phyloP scores from a whole-genome alignment of 2,888 invertebrate species.

The Pollenia griseotomentosa region DNA sequence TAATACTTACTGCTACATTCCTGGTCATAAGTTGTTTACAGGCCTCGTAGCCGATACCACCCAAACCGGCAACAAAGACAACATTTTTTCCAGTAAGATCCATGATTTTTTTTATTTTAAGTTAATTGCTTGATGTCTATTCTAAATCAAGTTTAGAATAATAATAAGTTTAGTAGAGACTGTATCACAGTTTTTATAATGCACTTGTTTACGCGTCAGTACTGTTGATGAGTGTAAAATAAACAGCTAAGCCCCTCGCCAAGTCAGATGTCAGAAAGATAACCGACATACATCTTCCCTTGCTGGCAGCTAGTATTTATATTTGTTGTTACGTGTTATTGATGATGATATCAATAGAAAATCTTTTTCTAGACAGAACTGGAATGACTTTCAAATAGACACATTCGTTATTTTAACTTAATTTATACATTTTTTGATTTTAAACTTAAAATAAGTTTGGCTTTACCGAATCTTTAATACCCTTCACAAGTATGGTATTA shows the following conservation, averaged over 20 bases:
- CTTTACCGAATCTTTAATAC: too few relatives aligned
- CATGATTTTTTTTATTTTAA: constrained; percentile 53
- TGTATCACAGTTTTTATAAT: constrained; percentile 37
- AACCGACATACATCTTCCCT: constrained; percentile 24
- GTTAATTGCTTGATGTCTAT: constrained; percentile 8
- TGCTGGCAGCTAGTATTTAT: constrained; percentile 12
- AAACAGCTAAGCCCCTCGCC: constrained; percentile 14
- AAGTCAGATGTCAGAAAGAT: constrained; percentile 54
- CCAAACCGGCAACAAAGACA: constrained; percentile 75
- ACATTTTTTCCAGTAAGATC: constrained; percentile 73
- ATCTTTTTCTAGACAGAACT: not conserved
- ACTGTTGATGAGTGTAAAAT: not conserved
- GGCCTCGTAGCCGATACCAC: constrained; percentile 76
- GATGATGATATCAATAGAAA: not conserved
- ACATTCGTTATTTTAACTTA: too few relatives aligned
- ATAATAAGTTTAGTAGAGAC: not conserved
- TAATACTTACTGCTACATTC: constrained; percentile 73
- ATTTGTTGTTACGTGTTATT: not conserved
- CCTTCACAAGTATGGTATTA: too few relatives aligned
- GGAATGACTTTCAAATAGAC: too few relatives aligned
- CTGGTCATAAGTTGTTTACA: constrained; percentile 74
- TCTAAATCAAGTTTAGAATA: constrained; percentile 3
- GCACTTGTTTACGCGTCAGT: not conserved
- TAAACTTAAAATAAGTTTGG: too few relatives aligned
- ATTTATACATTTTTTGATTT: too few relatives aligned